phyloP scores from a whole-genome alignment of 1,140 invertebrate genomes.

The Zaprionus africanus region DNA sequence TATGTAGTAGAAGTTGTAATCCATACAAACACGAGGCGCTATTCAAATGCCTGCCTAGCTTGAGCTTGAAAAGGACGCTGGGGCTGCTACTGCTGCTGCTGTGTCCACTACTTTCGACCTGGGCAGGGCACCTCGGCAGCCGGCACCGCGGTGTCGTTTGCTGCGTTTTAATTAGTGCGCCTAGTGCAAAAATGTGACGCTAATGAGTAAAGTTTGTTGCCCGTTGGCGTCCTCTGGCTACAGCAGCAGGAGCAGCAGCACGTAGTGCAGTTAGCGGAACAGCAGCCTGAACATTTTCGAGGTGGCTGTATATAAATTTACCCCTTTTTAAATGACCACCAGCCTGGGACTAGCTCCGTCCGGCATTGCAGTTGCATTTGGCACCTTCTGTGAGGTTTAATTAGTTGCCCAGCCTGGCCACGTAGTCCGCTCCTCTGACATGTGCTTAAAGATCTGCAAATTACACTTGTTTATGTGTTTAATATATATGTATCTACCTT shows the following conservation, averaged over 20 bases:
- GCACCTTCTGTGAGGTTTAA: slow-evolving; percentile 44
- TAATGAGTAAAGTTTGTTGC: slow-evolving; percentile 83
- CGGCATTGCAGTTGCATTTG: slow-evolving; percentile 22
- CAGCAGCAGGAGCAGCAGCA: slow-evolving; percentile 4
- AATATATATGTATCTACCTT: slow-evolving; percentile 16
- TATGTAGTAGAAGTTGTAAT: slow-evolving; percentile 25
- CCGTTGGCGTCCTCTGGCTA: slow-evolving; percentile 39
- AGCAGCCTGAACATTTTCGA: slow-evolving; percentile 5
- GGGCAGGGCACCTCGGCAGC: slow-evolving; percentile 6
- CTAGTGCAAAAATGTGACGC: slow-evolving; percentile 74
- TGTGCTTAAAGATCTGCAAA: slow-evolving; percentile 6
- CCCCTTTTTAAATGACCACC: slow-evolving; percentile 33
- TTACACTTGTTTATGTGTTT: slow-evolving; percentile 3
- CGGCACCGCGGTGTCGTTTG: slow-evolving; percentile 30
- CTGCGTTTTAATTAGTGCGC: slow-evolving; percentile 77
- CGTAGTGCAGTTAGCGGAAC: slow-evolving; percentile 3
- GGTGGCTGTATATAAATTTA: slow-evolving; percentile 54
- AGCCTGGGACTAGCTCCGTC: neutral
- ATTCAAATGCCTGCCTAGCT: slow-evolving; percentile 64
- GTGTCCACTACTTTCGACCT: slow-evolving; percentile 5
- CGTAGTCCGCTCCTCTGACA: neutral
- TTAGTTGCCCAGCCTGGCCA: slow-evolving; percentile 5
- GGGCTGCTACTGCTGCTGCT: neutral
- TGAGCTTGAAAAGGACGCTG: neutral
- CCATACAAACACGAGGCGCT: slow-evolving; percentile 40